phyloP scores from a whole-genome alignment of 2,113 vertebrate genomes.

The Rhabdomys dilectus region DNA sequence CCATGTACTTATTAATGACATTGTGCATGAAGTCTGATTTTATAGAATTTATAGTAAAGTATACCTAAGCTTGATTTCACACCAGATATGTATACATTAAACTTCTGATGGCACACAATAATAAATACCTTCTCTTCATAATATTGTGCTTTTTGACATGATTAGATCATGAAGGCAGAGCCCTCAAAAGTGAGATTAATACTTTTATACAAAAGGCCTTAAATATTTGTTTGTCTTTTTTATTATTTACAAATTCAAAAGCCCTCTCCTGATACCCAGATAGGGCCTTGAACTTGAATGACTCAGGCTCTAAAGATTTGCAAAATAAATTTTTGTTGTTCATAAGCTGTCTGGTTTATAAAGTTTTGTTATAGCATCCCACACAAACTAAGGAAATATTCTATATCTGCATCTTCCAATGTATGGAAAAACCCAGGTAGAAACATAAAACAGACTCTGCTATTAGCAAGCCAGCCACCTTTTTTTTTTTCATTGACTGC shows the following conservation, averaged over 20 bases:
- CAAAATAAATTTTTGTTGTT: background rate
- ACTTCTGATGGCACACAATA: background rate
- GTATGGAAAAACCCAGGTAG: background rate
- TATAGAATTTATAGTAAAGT: background rate
- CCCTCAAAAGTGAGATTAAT: background rate
- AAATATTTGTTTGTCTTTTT: background rate
- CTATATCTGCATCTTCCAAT: background rate
- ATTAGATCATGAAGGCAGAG: background rate
- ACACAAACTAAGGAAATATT: background rate
- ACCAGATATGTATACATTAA: background rate
- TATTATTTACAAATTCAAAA: background rate
- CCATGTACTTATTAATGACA: background rate
- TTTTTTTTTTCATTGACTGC: background rate
- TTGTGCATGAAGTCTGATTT: rapidly evolving
- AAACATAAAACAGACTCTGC: rapidly evolving
- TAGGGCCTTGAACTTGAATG: background rate
- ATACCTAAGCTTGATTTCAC: background rate
- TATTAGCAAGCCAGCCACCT: background rate
- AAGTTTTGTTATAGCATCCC: background rate
- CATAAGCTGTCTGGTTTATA: background rate
- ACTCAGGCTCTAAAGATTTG: background rate
- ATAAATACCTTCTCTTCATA: background rate
- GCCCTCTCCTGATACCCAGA: background rate
- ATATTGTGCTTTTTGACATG: background rate
- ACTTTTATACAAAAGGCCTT: background rate